These are phyloP conservation scores for Actinopyga echinites DNA, from an alignment of 53 echinoderm and acorn worm genomes.

Conservation along the genomic window DNA sequence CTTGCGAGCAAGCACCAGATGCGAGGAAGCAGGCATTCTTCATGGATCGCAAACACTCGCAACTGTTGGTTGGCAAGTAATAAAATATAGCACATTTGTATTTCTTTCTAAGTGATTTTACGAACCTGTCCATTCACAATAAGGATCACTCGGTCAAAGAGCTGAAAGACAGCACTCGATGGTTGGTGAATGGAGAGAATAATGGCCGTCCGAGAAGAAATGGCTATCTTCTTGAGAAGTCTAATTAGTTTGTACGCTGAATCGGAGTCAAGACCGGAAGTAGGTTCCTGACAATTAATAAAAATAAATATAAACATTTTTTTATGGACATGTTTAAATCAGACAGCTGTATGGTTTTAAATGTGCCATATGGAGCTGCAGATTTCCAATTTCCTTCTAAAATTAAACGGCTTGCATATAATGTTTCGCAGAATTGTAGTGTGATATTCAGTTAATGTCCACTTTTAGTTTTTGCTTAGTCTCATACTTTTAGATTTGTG, in stretches of 20 bases:
- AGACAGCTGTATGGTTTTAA: background rate
- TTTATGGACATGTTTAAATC: background rate
- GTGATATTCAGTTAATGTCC: too few species aligned
- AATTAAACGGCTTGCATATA: too few species aligned
- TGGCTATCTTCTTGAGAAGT: slow-evolving; percentile 66
- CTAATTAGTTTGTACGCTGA: slow-evolving; percentile 65
- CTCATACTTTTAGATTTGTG: too few species aligned
- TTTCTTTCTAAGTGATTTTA: background rate
- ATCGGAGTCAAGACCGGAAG: slow-evolving; percentile 85
- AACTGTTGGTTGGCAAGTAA: too few species aligned
- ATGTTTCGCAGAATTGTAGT: too few species aligned
- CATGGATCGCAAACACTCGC: too few species aligned
- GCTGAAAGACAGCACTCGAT: slow-evolving; percentile 78
- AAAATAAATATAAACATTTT: background rate
- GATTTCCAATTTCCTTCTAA: too few species aligned
- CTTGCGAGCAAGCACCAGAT: too few species aligned
- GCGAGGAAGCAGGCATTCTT: too few species aligned
- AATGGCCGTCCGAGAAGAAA: slow-evolving; percentile 62
- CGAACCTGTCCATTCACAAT: slow-evolving; percentile 73
- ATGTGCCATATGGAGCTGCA: background rate
- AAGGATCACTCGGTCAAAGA: slow-evolving; percentile 72
- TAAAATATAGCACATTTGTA: background rate
- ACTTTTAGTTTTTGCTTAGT: too few species aligned
- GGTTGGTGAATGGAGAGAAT: slow-evolving; percentile 85
- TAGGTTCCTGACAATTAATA: slow-evolving; percentile 65